phyloP scores from a whole-genome alignment of 2,113 vertebrate genomes.

The Blennius ocellaris region DNA sequence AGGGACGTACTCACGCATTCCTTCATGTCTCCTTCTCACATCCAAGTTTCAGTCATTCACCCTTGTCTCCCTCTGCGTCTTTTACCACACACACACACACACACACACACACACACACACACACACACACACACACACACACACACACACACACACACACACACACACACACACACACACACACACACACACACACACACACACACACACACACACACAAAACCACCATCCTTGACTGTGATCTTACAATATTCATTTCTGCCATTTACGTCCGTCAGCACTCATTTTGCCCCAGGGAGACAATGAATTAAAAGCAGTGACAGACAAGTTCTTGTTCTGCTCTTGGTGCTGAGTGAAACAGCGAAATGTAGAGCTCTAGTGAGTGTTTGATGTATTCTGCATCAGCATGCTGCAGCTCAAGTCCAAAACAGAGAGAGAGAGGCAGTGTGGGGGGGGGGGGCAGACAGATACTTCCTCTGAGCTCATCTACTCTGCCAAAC shows the following conservation, averaged over 20 bases:
- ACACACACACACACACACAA: background rate
- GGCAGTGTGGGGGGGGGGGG: background rate
- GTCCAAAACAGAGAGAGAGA: constrained; percentile 50
- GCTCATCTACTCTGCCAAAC: constrained; percentile 73
- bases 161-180: too few relatives aligned
- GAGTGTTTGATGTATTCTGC: constrained; percentile 69
- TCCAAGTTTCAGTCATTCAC: constrained; percentile 31
- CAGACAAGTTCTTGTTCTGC: constrained; percentile 80
- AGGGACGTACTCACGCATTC: constrained; percentile 51
- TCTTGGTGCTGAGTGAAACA: constrained; percentile 63
- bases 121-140: background rate
- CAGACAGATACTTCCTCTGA: constrained; percentile 73
- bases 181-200: too few relatives aligned
- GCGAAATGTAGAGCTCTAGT: constrained; percentile 50
- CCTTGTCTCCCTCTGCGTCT: constrained; percentile 8
- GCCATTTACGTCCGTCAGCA: constrained; percentile 73
- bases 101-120: background rate
- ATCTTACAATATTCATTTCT: constrained; percentile 78
- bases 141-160: background rate
- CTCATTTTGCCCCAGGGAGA: constrained; percentile 74
- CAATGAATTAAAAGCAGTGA: constrained; percentile 78
- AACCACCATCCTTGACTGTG: constrained; percentile 55
- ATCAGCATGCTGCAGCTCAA: constrained; percentile 60
- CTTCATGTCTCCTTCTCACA: constrained; percentile 46
- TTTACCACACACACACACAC: constrained; percentile 1